A percentile compares a stretch with the other conserved stretches of the same genome.
Conservation (phyloP, 2,113 vertebrate genomes). For the Ramphastos sulfuratus region DNA sequence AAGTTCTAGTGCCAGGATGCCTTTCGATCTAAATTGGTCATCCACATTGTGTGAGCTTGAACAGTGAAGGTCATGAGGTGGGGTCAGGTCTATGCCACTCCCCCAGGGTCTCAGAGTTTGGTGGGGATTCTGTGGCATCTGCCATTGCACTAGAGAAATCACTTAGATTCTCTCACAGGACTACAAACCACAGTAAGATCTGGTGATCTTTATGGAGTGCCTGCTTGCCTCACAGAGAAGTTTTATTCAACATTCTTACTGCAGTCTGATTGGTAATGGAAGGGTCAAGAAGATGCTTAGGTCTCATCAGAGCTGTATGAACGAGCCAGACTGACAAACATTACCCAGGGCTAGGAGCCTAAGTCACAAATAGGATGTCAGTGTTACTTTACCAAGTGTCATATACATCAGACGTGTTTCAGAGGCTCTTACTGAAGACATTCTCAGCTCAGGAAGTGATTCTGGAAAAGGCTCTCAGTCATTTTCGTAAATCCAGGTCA, state of each 20-base stretch:
- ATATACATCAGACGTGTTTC: background rate
- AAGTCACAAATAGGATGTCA: background rate
- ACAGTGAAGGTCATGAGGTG: background rate
- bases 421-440: background rate
- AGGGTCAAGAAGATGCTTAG: background rate
- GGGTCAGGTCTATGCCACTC: background rate
- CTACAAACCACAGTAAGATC: background rate
- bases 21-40: constrained; percentile 41
- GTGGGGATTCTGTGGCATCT: background rate
- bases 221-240: background rate
- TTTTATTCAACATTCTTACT: background rate
- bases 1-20: background rate
- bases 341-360: background rate
- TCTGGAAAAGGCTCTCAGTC: background rate
- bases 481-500: background rate
- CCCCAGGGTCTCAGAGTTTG: background rate
- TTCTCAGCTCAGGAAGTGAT: background rate
- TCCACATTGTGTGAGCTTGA: background rate
- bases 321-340: background rate
- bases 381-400: background rate
- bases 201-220: background rate
- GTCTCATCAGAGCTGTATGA: background rate
- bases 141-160: background rate
- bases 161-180: background rate
- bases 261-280: background rate